These are phyloP conservation scores for Parambassis ranga DNA, from an alignment of 2,797 vertebrate genomes.

Conservation along the genomic window DNA sequence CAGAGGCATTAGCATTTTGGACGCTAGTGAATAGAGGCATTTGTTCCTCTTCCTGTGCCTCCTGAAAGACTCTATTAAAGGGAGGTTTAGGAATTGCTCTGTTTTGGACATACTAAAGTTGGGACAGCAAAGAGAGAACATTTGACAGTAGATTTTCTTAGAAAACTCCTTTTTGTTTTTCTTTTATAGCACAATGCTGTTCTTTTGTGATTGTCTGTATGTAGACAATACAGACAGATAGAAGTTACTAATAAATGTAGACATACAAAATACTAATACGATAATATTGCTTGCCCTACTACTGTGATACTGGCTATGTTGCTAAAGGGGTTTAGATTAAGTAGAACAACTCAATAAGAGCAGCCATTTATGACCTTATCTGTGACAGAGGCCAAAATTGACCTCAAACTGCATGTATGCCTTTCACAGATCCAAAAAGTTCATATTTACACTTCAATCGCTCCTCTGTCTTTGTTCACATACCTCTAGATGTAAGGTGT, in stretches of 20 bases:
- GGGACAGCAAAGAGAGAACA: slow-evolving; percentile 58
- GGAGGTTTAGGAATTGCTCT: slow-evolving; percentile 80
- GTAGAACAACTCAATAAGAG: slow-evolving; percentile 32
- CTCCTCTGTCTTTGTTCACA: slow-evolving; percentile 11
- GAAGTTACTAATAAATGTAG: too few relatives aligned
- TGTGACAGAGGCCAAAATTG: background rate
- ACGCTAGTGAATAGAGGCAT: slow-evolving; percentile 80
- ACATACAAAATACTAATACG: too few relatives aligned
- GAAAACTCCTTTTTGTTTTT: slow-evolving; percentile 16
- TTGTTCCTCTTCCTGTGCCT: slow-evolving; percentile 85
- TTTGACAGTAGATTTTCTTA: slow-evolving; percentile 53
- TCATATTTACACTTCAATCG: slow-evolving; percentile 29
- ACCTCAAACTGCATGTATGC: background rate
- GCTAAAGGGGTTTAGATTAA: slow-evolving; percentile 1
- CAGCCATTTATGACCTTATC: slow-evolving; percentile 17
- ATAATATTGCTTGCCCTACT: background rate
- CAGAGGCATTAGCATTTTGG: slow-evolving; percentile 87
- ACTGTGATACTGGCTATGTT: too few relatives aligned
- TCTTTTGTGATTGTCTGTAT: background rate
- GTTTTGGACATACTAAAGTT: slow-evolving; percentile 77
- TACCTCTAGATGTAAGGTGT: slow-evolving; percentile 19
- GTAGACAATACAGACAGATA: background rate
- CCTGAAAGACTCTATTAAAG: slow-evolving; percentile 85
- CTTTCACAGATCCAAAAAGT: background rate
- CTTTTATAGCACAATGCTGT: background rate